These are phyloP conservation scores for Meiosimyza platycephala DNA, from an alignment of 2,888 invertebrate genomes.

Conservation along the genomic window DNA sequence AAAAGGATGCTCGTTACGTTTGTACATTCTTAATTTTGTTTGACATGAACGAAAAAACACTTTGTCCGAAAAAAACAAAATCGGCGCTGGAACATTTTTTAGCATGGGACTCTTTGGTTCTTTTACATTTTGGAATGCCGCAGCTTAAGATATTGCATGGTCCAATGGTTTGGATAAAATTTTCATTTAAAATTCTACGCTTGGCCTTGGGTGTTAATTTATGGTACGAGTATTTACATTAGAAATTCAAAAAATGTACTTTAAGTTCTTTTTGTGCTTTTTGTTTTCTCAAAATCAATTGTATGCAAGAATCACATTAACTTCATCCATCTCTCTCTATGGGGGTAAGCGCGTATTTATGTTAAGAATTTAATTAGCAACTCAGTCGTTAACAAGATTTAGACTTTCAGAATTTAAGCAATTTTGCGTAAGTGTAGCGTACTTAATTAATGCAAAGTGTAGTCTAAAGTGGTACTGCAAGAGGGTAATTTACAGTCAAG, in stretches of 20 bases:
- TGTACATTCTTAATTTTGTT: not conserved
- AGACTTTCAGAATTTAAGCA: not conserved
- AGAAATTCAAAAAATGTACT: not conserved
- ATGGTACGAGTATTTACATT: slow-evolving; percentile 3
- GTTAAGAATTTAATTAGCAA: slow-evolving; percentile 32
- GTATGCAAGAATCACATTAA: not conserved
- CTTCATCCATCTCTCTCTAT: not conserved
- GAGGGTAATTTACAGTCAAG: too few species aligned
- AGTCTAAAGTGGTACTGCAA: too few species aligned
- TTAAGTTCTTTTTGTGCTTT: not conserved
- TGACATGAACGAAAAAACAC: too few species aligned
- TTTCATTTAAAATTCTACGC: not conserved
- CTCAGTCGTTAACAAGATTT: slow-evolving; percentile 28
- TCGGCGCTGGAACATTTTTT: too few species aligned
- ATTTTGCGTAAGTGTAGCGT: not conserved
- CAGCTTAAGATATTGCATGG: slow-evolving; percentile 15
- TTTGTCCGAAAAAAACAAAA: too few species aligned
- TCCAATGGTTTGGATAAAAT: slow-evolving; percentile 14
- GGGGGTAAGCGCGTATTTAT: not conserved
- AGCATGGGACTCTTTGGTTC: too few species aligned
- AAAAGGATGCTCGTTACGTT: slow-evolving; percentile 31
- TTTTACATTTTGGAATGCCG: too few species aligned
- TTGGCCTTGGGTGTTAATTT: slow-evolving; percentile 23
- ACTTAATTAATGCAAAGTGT: slow-evolving; percentile 22
- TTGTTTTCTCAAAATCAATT: not conserved